Evolutionary conservation across 1,140 invertebrate genomes (phyloP), one percentile per base, ranked within the genome.

Genomic region (Brachionus rotundiformis): DNA sequence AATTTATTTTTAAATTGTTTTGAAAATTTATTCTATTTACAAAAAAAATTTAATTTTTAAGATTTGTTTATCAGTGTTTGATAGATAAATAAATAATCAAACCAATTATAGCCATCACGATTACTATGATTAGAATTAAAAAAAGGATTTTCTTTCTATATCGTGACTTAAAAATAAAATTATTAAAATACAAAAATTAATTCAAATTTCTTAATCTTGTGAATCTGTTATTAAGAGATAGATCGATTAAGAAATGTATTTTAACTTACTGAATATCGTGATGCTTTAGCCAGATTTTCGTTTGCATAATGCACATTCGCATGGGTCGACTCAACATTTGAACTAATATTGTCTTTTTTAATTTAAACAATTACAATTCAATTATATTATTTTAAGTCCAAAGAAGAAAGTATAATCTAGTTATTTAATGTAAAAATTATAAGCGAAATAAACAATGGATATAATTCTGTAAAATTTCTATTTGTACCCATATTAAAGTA

Each of bases 71-170:
- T 19, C 19, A 54, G 3, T 79, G 13, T 29, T 59, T 79, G 8
- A 79, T 33, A 16, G 76, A 59, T 29, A 79, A 79, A 59, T 59
- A 79, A 23, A 79, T 8, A 13, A 79, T 79, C n/a, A 79, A 63
- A 39, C 76, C 76, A 41, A 79, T 23, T 13, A 49, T 54, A 13
- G 29, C 29, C 31, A 79, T 54, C 4, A 79, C 47, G 23, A 79
- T 41, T 13, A 79, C 13, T 11, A 79, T 54, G 49, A 79, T 79
- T 3, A 79, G 23, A 36, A 79, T 79, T 19, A 79, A 31, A 31
- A 79, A 13, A 8, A 79, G 11, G 6, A 79, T 33, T 41, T 59
- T 79, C 31, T 79, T 79, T 33, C 76, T 79, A 31, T 79, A 79
- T 6, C 54, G 49, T 16, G 76, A 27, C 47, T 79, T 29, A 59